phyloP scores from a whole-genome alignment of 2,113 vertebrate species.

The Aleadryas rufinucha region DNA sequence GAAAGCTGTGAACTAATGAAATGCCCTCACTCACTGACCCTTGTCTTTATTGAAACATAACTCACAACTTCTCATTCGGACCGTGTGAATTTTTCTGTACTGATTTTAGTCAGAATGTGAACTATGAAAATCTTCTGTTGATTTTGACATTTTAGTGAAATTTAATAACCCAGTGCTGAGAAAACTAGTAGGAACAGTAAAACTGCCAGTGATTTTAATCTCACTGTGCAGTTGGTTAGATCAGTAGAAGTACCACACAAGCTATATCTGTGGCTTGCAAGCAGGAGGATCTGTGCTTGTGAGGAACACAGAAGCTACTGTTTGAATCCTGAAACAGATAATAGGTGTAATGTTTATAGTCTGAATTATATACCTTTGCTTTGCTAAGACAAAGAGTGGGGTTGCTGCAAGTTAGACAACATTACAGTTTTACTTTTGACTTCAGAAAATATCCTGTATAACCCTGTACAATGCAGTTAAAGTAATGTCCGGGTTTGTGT shows the following conservation, averaged over 20 bases:
- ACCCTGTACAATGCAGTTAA: background rate
- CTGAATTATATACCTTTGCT: background rate
- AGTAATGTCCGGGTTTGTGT: background rate
- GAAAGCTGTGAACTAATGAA: background rate
- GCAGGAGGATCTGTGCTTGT: background rate
- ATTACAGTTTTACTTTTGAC: background rate
- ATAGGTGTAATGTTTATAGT: background rate
- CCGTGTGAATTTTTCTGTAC: background rate
- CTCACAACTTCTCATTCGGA: background rate
- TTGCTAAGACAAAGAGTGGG: background rate
- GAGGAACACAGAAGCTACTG: background rate
- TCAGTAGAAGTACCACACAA: background rate
- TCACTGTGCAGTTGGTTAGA: background rate
- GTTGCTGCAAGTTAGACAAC: background rate
- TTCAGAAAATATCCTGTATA: background rate
- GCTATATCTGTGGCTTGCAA: background rate
- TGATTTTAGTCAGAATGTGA: background rate
- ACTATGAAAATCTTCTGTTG: background rate
- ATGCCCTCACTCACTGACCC: background rate
- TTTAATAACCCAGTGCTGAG: background rate
- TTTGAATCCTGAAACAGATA: background rate
- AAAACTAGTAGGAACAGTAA: background rate
- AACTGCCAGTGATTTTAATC: background rate
- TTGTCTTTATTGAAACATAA: constrained; percentile 1
- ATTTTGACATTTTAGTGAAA: background rate